Percentiles rank a stretch among this genome's conserved stretches.
Conservation (phyloP, 2,888 invertebrate genomes). For the Campoplex nolae region DNA sequence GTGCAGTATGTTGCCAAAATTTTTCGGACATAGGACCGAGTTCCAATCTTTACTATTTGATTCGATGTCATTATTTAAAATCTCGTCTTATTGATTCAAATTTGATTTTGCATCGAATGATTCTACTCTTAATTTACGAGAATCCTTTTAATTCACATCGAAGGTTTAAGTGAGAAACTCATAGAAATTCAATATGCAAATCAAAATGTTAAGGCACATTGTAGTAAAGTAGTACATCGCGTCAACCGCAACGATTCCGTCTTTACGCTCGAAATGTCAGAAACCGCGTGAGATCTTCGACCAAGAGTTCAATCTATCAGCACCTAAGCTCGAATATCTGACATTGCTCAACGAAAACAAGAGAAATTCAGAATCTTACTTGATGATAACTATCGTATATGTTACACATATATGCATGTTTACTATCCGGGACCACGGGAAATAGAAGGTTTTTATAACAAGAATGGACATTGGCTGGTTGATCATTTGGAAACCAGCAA, state of each 20-base stretch:
- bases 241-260: not conserved
- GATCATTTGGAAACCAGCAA: conserved; percentile 10
- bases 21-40: too few relatives aligned
- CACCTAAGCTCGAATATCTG: not conserved
- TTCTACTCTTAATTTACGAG: too few relatives aligned
- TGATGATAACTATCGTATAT: not conserved
- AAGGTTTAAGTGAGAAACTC: not conserved
- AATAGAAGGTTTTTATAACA: not conserved
- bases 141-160: not conserved
- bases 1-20: too few relatives aligned
- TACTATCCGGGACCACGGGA: not conserved
- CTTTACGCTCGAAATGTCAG: not conserved
- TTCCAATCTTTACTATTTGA: too few relatives aligned
- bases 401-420: not conserved
- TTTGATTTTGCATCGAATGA: too few relatives aligned
- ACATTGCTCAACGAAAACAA: not conserved
- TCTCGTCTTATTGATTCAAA: too few relatives aligned
- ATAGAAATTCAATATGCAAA: not conserved
- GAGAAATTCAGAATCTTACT: not conserved
- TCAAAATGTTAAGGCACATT: not conserved
- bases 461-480: not conserved
- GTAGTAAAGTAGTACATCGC: not conserved
- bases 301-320: not conserved
- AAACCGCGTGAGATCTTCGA: not conserved
- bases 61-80: too few relatives aligned